phyloP scores from a whole-genome alignment of 2,113 vertebrate species.

The Salminus brasiliensis region DNA sequence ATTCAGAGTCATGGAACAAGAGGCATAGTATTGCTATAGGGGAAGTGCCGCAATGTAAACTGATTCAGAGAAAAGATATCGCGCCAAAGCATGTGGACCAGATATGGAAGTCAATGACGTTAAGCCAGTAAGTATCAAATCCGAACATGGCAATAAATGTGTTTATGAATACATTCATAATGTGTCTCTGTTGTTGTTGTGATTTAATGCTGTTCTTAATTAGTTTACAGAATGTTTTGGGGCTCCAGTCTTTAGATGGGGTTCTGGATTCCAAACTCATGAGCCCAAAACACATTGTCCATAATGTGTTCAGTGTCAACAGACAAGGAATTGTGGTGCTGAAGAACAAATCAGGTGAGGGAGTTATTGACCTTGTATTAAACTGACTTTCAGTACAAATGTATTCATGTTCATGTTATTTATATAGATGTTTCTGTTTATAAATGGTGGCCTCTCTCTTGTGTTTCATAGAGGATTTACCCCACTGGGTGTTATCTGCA shows the following conservation, averaged over 20 bases:
- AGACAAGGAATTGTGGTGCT: constrained; percentile 83
- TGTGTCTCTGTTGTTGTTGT: neutral
- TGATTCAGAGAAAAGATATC: constrained; percentile 75
- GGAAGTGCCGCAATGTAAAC: constrained; percentile 79
- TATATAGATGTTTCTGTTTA: neutral
- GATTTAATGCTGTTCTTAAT: constrained; percentile 54
- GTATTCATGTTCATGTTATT: neutral
- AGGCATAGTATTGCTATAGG: constrained; percentile 88
- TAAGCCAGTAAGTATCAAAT: constrained; percentile 71
- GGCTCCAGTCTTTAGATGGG: constrained; percentile 81
- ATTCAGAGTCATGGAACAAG: constrained; percentile 84
- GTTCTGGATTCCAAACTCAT: constrained; percentile 78
- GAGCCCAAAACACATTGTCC: constrained; percentile 80
- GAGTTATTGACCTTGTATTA: neutral
- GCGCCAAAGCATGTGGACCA: constrained; percentile 80
- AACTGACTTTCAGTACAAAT: neutral
- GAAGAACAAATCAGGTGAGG: constrained; percentile 84
- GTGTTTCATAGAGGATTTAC: constrained; percentile 78
- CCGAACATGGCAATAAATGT: neutral
- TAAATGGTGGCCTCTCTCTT: neutral
- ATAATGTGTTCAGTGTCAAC: constrained; percentile 83
- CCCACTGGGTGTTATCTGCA: constrained; percentile 89
- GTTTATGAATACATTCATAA: neutral
- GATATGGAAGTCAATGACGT: constrained; percentile 84
- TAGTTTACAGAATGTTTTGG: constrained; percentile 83